phyloP scores from a whole-genome alignment of 1,140 invertebrate genomes.

The Drosophila trapezifrons region DNA sequence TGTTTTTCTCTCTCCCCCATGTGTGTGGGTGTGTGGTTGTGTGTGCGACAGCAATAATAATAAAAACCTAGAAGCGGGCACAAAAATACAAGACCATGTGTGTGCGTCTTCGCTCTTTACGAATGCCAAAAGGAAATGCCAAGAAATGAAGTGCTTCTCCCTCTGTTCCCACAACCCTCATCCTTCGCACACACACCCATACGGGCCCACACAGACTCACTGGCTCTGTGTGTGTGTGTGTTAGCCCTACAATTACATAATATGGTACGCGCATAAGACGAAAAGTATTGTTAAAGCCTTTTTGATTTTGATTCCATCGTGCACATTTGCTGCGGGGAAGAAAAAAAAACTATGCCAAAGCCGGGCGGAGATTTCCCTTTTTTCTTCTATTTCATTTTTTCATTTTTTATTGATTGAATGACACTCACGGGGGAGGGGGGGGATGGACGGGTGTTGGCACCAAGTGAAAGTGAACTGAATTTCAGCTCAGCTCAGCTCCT shows the following conservation, averaged over 20 bases:
- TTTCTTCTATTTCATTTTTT: conserved; percentile 1
- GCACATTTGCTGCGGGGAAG: conserved; percentile 27
- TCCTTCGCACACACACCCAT: not conserved
- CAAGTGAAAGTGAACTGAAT: conserved; percentile 56
- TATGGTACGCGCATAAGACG: conserved; percentile 75
- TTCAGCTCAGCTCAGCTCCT: conserved; percentile 38
- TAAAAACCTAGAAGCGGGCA: conserved; percentile 69
- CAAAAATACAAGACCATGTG: conserved; percentile 58
- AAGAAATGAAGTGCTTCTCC: conserved; percentile 78
- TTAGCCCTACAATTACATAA: conserved; percentile 76
- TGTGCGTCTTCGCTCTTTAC: conserved; percentile 35
- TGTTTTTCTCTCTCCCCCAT: conserved; percentile 6
- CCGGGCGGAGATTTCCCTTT: conserved; percentile 43
- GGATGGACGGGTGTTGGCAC: not conserved
- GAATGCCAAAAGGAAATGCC: conserved; percentile 68
- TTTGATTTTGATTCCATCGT: conserved; percentile 49
- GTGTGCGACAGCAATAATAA: conserved; percentile 68
- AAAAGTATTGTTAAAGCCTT: conserved; percentile 69
- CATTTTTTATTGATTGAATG: conserved; percentile 21
- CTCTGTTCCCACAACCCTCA: conserved; percentile 1
- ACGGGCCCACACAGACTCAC: conserved; percentile 4
- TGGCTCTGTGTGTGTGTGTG: conserved; percentile 20
- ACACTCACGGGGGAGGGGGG: not conserved
- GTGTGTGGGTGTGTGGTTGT: conserved; percentile 22
- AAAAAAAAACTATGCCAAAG: conserved; percentile 44